Percentiles rank a stretch among this genome's conserved stretches.
phyloP scores from a whole-genome alignment of 1,140 invertebrate species.

The Phocides pigmalion region DNA sequence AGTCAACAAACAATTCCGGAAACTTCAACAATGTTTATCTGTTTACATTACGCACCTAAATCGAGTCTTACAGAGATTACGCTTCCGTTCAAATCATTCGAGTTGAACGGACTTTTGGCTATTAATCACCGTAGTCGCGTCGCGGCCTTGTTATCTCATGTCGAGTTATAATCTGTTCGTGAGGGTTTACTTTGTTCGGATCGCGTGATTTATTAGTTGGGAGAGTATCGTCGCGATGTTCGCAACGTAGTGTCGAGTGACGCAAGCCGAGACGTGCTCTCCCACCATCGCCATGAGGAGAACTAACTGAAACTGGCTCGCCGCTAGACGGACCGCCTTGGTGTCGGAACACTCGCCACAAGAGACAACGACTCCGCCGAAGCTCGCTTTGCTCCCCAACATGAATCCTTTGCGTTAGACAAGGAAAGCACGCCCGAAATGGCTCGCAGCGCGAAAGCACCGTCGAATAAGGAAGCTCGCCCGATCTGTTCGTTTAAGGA shows the following conservation, averaged over 20 bases:
- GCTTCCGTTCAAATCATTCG: slow-evolving; percentile 59
- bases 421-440: slow-evolving; percentile 54
- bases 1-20: slow-evolving; percentile 72
- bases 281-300: slow-evolving; percentile 67
- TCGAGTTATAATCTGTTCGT: slow-evolving; percentile 72
- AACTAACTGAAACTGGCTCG: slow-evolving; percentile 57
- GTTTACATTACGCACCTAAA: slow-evolving; percentile 76
- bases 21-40: slow-evolving; percentile 73
- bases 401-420: slow-evolving; percentile 50
- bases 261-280: slow-evolving; percentile 57
- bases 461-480: slow-evolving; percentile 58
- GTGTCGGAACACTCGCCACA: slow-evolving; percentile 52
- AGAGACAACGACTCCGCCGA: slow-evolving; percentile 54
- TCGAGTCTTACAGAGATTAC: slow-evolving; percentile 64
- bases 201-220: slow-evolving; percentile 72
- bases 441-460: slow-evolving; percentile 45
- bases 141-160: slow-evolving; percentile 70
- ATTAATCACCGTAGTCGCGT: slow-evolving; percentile 67
- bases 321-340: slow-evolving; percentile 52
- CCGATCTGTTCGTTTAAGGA: slow-evolving; percentile 62
- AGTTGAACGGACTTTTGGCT: slow-evolving; percentile 65
- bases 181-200: slow-evolving; percentile 65
- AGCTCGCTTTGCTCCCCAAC: slow-evolving; percentile 48
- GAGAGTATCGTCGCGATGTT: slow-evolving; percentile 67
- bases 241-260: slow-evolving; percentile 49